These are phyloP conservation scores for Urophycis tenuis DNA, from an alignment of 2,797 vertebrate genomes.

Conservation along the genomic window DNA sequence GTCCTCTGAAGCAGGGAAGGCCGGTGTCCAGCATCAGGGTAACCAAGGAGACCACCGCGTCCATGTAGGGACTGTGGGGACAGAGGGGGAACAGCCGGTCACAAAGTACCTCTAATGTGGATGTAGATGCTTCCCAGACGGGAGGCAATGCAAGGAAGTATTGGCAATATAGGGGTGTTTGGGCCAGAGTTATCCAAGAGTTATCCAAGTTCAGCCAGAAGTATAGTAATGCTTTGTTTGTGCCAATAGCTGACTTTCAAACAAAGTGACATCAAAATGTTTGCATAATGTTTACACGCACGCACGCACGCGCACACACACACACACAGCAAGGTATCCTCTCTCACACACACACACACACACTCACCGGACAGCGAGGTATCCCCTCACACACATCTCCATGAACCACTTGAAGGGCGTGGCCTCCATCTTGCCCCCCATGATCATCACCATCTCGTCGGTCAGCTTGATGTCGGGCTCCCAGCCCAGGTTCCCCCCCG, in stretches of 20 bases:
- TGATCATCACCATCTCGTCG: constrained; percentile 99
- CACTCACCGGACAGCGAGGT: constrained; percentile 87
- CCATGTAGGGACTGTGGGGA: constrained; percentile 87
- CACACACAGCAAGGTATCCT: neutral
- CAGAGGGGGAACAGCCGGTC: neutral
- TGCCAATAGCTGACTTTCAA: too few species aligned
- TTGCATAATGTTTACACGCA: too few species aligned
- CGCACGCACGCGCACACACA: too few species aligned
- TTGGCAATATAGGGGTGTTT: neutral
- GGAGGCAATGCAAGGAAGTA: too few species aligned
- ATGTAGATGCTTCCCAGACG: neutral
- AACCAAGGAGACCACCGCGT: constrained; percentile 90
- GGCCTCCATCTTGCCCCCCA: constrained; percentile 99
- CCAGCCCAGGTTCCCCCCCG: constrained; percentile 96
- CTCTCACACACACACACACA: neutral
- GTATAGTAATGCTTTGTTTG: neutral
- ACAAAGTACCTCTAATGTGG: neutral
- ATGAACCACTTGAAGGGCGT: constrained; percentile 97
- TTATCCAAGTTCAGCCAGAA: neutral
- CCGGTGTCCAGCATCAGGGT: constrained; percentile 95
- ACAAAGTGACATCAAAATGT: too few species aligned
- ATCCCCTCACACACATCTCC: constrained; percentile 97
- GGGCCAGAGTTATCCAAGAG: too few species aligned
- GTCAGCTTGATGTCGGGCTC: constrained; percentile 98
- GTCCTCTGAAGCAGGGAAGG: constrained; percentile 92